A percentile compares a stretch with the other conserved stretches of the same genome.
These are phyloP conservation scores for Tupiocoris notatus DNA, from an alignment of 2,888 invertebrate genomes.

Conservation along the genomic window DNA sequence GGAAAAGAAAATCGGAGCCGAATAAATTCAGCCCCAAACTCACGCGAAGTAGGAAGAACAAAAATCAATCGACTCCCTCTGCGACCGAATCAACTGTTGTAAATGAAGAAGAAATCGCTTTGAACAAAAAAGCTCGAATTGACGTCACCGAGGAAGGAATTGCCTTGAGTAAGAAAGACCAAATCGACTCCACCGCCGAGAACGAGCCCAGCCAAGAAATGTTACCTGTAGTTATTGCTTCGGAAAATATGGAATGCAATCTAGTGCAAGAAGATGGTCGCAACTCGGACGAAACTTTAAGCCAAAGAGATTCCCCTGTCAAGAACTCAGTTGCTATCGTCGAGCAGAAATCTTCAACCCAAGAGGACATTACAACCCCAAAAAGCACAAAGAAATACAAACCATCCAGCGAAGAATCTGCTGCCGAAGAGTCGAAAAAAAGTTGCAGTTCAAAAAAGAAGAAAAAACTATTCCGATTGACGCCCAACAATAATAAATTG, in stretches of 20 bases:
- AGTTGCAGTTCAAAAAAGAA: constrained; percentile 6
- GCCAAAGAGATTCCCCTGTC: no score
- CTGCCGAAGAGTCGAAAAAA: neutral
- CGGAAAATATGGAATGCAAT: no score
- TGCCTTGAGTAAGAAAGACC: neutral
- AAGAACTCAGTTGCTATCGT: no score
- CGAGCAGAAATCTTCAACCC: neutral
- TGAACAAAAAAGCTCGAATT: neutral
- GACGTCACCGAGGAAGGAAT: neutral
- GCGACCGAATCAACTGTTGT: no score
- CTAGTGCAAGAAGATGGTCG: neutral
- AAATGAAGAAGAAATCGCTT: neutral
- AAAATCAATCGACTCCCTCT: no score
- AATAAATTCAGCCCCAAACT: constrained; percentile 24
- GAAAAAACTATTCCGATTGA: constrained; percentile 5
- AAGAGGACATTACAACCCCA: neutral
- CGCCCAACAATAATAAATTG: constrained; percentile 1
- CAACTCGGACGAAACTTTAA: neutral
- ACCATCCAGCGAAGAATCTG: neutral
- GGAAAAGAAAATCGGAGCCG: constrained; percentile 29
- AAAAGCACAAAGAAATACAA: neutral
- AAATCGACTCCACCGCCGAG: neutral
- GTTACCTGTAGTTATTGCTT: neutral
- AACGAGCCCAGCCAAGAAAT: neutral
- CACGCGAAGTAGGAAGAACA: constrained; percentile 25